Evolutionary conservation across 2,113 vertebrate species (phyloP).

Genomic region (Siniperca chuatsi): DNA sequence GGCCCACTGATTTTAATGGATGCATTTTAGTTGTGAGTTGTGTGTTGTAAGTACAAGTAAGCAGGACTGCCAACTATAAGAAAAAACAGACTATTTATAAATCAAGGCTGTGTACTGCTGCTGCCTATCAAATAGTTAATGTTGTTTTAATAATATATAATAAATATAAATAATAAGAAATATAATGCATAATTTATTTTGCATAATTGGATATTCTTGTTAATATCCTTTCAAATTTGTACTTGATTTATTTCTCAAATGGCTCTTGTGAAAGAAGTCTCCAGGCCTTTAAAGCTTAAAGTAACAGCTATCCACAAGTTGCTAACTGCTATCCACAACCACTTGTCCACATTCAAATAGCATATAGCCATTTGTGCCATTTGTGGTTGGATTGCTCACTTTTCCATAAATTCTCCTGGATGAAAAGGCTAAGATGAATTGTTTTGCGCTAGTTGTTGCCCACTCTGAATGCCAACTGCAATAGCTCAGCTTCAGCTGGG

Average conservation of each 20-base stretch:
- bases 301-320: slow-evolving; percentile 1
- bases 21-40: slow-evolving; percentile 29
- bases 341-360: slow-evolving; percentile 46
- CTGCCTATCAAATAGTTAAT: not conserved
- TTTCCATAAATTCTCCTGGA: slow-evolving; percentile 58
- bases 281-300: slow-evolving; percentile 17
- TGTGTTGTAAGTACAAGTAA: slow-evolving; percentile 23
- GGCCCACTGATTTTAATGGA: slow-evolving; percentile 34
- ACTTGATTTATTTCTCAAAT: not conserved
- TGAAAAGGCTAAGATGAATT: slow-evolving; percentile 73
- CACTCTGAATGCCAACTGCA: slow-evolving; percentile 67
- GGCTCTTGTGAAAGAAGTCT: not conserved
- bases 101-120: slow-evolving; percentile 14
- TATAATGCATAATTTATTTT: slow-evolving; percentile 1
- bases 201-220: not conserved
- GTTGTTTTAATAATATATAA: not conserved
- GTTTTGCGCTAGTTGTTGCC: slow-evolving; percentile 60
- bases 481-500: slow-evolving; percentile 69
- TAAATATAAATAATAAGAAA: not conserved
- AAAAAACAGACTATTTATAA: not conserved
- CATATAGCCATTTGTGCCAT: slow-evolving; percentile 40
- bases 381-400: slow-evolving; percentile 60
- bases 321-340: slow-evolving; percentile 25
- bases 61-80: not conserved
- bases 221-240: slow-evolving; percentile 15